Evolutionary conservation across 1,140 invertebrate species (phyloP).

Genomic region (Popillia japonica): DNA sequence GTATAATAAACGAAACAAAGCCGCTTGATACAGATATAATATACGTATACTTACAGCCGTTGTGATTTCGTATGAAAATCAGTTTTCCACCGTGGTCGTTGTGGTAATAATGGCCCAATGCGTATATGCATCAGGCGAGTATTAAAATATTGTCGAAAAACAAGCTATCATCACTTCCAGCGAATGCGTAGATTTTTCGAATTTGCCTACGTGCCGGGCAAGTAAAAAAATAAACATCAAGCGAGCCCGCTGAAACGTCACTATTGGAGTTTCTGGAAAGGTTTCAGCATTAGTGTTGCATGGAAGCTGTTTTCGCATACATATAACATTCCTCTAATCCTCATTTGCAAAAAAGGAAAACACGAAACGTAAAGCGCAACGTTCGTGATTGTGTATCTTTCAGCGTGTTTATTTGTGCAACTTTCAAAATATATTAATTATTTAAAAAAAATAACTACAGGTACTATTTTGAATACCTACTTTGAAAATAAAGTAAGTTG

Average conservation of each 20-base stretch:
- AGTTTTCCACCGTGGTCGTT: not conserved
- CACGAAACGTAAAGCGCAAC: too few relatives aligned
- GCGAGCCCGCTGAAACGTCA: not conserved
- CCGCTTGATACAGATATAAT: not conserved
- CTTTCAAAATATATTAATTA: too few relatives aligned
- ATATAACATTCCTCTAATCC: not conserved
- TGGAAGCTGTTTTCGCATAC: conserved; percentile 7
- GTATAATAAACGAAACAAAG: not conserved
- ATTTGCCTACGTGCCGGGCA: not conserved
- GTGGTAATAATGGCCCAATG: not conserved
- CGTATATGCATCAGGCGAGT: conserved; percentile 7
- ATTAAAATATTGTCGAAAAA: conserved; percentile 19
- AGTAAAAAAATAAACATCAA: not conserved
- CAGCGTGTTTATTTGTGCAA: too few relatives aligned
- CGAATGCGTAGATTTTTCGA: conserved; percentile 11
- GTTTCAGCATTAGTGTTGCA: not conserved
- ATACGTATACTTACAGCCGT: too few relatives aligned
- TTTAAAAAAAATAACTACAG: too few relatives aligned
- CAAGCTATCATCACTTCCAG: conserved; percentile 9
- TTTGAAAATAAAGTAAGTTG: too few relatives aligned
- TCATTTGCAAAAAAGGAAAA: not conserved
- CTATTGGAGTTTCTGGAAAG: conserved; percentile 14
- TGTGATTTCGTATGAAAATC: too few relatives aligned
- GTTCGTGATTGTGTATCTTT: too few relatives aligned
- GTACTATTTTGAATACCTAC: too few relatives aligned